Percentiles rank a stretch among this genome's conserved stretches.
phyloP scores from a whole-genome alignment of 2,888 invertebrate species.

The Elysia crispata region DNA sequence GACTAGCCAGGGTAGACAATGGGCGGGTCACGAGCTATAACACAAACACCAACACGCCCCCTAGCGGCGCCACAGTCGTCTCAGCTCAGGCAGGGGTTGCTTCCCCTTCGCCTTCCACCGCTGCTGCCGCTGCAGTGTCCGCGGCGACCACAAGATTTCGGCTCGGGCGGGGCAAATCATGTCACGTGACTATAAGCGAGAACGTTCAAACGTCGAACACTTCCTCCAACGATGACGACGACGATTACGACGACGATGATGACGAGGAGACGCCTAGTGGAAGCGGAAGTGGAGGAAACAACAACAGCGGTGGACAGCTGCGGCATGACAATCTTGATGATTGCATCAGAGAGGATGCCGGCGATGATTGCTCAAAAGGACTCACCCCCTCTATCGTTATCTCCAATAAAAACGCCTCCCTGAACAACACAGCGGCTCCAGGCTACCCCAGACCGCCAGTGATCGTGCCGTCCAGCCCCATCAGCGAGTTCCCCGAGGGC shows the following conservation, averaged over 20 bases:
- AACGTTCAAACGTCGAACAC: constrained; percentile 60
- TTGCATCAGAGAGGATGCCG: no score
- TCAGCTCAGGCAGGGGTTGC: constrained; percentile 15
- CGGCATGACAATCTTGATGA: no score
- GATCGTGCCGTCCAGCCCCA: constrained; percentile 20
- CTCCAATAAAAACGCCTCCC: no score
- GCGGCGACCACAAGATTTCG: neutral
- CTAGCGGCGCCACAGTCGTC: constrained; percentile 51
- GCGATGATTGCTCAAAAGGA: no score
- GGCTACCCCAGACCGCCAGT: constrained; percentile 42
- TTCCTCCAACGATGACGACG: constrained; percentile 67
- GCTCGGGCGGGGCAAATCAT: constrained; percentile 40
- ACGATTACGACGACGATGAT: constrained; percentile 63
- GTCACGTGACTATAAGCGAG: constrained; percentile 40
- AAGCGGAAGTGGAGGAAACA: constrained; percentile 41
- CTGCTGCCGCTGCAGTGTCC: neutral
- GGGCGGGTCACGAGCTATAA: constrained; percentile 69
- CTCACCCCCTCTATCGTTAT: no score
- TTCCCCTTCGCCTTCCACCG: neutral
- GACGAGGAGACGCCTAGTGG: constrained; percentile 70
- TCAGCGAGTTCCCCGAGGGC: constrained; percentile 20
- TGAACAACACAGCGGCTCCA: neutral
- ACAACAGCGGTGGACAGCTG: constrained; percentile 21
- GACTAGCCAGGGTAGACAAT: constrained; percentile 69
- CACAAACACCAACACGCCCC: constrained; percentile 60